Evolutionary conservation across 1,140 invertebrate genomes (phyloP).

Genomic region (Heliconius hermathena): DNA sequence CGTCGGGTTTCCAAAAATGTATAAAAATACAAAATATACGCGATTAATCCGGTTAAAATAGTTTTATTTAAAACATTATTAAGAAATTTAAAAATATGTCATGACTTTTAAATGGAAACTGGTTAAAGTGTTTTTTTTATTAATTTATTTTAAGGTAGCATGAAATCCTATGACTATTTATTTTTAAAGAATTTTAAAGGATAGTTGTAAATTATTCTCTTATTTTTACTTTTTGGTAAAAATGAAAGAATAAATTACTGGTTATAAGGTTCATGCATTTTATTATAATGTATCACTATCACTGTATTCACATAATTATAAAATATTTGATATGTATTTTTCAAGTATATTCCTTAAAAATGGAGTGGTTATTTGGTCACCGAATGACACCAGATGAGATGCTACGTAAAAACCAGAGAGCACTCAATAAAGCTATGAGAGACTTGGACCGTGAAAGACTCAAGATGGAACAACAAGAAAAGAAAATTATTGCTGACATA

Average conservation of each 20-base stretch:
- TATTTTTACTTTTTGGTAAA: background rate
- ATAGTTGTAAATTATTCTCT: background rate
- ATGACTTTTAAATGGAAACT: no score
- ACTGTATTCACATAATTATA: background rate
- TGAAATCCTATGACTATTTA: no score
- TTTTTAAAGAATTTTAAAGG: background rate
- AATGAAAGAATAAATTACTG: no score
- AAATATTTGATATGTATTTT: background rate
- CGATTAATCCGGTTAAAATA: no score
- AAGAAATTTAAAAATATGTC: no score
- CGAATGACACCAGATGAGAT: conserved; percentile 98
- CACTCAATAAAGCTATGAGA: conserved; percentile 99
- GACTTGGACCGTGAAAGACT: conserved; percentile 96
- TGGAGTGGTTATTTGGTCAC: conserved; percentile 99
- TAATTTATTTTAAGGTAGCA: no score
- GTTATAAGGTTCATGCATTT: no score
- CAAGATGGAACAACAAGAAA: conserved; percentile 99
- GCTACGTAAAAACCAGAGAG: conserved; percentile 98
- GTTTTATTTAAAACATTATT: no score
- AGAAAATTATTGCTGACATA: conserved; percentile 99
- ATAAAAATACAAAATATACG: no score
- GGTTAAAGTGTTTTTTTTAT: no score
- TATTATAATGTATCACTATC: no score
- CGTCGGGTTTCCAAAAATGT: no score
- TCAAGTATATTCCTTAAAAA: conserved; percentile 52